These are phyloP conservation scores for Thyatira batis DNA, from an alignment of 2,888 invertebrate species.

Conservation along the genomic window DNA sequence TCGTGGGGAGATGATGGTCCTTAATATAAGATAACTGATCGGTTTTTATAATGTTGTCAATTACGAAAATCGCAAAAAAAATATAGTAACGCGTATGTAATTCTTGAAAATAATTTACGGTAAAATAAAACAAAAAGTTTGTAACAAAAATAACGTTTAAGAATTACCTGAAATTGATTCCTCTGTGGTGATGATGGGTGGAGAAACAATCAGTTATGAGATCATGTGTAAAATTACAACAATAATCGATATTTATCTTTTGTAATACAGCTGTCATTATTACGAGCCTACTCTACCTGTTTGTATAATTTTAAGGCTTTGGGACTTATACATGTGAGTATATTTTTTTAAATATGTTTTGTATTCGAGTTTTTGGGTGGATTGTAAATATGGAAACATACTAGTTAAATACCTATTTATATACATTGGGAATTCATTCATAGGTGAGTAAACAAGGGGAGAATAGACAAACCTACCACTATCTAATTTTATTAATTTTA, in stretches of 20 bases:
- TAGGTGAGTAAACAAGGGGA: not conserved
- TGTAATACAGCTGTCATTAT: constrained; percentile 54
- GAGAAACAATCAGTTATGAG: constrained; percentile 38
- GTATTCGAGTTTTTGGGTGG: not conserved
- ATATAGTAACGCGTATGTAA: too few relatives aligned
- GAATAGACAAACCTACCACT: too few relatives aligned
- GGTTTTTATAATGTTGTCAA: too few relatives aligned
- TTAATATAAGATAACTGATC: too few relatives aligned
- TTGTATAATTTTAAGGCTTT: constrained; percentile 18
- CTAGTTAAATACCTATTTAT: too few relatives aligned
- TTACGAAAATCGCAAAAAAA: too few relatives aligned
- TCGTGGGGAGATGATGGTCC: too few relatives aligned
- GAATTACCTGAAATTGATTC: constrained; percentile 7
- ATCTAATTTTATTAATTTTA: too few relatives aligned
- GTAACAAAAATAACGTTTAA: not conserved
- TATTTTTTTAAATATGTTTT: not conserved
- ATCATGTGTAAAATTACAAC: constrained; percentile 48
- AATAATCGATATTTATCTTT: constrained; percentile 52
- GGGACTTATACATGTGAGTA: constrained; percentile 4
- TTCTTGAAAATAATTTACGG: too few relatives aligned
- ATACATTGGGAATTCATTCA: too few relatives aligned
- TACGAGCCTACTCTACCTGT: constrained; percentile 17
- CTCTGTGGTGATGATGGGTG: constrained; percentile 19
- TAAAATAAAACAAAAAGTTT: not conserved
- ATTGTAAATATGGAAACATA: not conserved